These are phyloP conservation scores for Buathra laborator DNA, from an alignment of 2,888 invertebrate genomes.

Conservation along the genomic window DNA sequence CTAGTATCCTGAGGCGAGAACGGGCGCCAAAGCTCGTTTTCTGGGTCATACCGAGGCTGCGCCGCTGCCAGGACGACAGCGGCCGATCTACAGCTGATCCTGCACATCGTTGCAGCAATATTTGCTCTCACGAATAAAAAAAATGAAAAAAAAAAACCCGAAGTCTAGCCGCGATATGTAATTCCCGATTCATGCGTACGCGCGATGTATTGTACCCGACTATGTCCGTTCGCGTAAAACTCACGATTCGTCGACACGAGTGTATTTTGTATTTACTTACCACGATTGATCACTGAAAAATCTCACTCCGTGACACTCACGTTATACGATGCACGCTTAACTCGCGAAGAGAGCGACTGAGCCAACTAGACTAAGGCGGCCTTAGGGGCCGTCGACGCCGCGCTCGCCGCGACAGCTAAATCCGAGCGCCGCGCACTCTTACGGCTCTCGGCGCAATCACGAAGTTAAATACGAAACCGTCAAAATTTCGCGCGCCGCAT, in stretches of 20 bases:
- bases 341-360: conserved; percentile 61
- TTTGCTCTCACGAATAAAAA: neutral
- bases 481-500: neutral
- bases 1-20: conserved; percentile 9
- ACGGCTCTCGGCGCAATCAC: neutral
- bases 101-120: conserved; percentile 14
- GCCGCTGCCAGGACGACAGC: conserved; percentile 52
- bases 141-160: neutral
- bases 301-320: conserved; percentile 65
- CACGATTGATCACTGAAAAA: conserved; percentile 68
- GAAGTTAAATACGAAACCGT: neutral
- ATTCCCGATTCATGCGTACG: neutral
- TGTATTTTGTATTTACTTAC: conserved; percentile 67
- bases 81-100: conserved; percentile 63
- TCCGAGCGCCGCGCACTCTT: conserved; percentile 9
- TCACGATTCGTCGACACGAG: conserved; percentile 6
- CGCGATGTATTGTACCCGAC: neutral
- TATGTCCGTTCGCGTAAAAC: neutral
- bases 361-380: conserved; percentile 24
- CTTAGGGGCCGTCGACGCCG: conserved; percentile 14
- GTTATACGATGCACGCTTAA: conserved; percentile 53
- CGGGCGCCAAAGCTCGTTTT: conserved; percentile 56
- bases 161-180: neutral
- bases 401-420: neutral
- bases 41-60: conserved; percentile 58